Evolutionary conservation across 2,888 invertebrate species (phyloP).

Genomic region (Rotaria sp.): DNA sequence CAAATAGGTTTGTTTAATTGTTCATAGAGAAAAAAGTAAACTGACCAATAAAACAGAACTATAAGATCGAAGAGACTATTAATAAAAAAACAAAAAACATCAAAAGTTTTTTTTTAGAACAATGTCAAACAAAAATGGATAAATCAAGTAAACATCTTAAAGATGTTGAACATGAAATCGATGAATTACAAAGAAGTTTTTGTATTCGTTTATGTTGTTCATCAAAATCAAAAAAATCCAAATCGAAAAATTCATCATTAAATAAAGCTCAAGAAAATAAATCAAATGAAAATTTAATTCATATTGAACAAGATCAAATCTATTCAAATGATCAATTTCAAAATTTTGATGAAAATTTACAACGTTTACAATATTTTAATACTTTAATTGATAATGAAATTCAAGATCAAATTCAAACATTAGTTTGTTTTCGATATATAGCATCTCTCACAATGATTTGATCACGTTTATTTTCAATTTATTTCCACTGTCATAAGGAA

Average conservation of each 20-base stretch:
- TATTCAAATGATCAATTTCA: not conserved
- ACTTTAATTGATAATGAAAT: slow-evolving; percentile 10
- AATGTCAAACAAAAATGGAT: not conserved
- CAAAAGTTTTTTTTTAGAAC: not conserved
- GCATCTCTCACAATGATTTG: no score
- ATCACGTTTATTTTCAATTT: no score
- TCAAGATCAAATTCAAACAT: slow-evolving; percentile 13
- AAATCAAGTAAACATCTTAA: not conserved
- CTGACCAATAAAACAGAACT: not conserved
- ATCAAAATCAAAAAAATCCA: not conserved
- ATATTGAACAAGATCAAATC: not conserved
- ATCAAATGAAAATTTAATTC: not conserved
- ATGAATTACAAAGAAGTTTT: not conserved
- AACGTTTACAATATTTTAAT: slow-evolving; percentile 25
- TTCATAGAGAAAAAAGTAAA: not conserved
- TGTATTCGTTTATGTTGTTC: not conserved
- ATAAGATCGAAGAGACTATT: no score
- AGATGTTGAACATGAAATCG: not conserved
- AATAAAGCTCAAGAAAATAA: not conserved
- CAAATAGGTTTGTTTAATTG: not conserved
- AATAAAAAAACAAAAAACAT: not conserved
- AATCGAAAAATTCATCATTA: not conserved
- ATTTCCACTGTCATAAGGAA: no score
- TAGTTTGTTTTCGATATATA: not conserved
- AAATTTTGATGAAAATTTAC: not conserved